A percentile compares a stretch with the other conserved stretches of the same genome.
Conservation (phyloP, 2,113 vertebrate species). For the Gavia stellata region DNA sequence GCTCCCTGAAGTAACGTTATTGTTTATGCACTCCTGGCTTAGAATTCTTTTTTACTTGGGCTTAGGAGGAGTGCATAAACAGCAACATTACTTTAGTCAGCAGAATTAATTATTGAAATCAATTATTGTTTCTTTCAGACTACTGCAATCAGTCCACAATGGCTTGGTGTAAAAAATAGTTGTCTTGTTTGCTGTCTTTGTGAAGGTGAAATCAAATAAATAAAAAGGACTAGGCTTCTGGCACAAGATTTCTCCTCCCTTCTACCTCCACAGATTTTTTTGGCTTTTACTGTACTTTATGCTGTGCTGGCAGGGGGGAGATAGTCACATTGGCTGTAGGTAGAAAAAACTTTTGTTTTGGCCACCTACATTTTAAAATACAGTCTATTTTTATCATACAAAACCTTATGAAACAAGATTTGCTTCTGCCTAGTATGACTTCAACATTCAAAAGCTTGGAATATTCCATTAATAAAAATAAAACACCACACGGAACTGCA, state of each 20-base stretch:
- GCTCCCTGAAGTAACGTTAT: conserved; percentile 71
- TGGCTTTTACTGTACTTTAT: background rate
- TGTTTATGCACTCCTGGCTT: conserved; percentile 67
- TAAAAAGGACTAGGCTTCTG: conserved; percentile 21
- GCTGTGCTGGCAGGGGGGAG: background rate
- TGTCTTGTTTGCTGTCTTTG: conserved; percentile 56
- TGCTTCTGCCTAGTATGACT: background rate
- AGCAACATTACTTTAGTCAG: conserved; percentile 59
- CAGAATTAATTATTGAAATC: conserved; percentile 80
- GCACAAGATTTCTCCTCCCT: background rate
- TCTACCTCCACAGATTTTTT: background rate
- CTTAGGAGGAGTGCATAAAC: conserved; percentile 45
- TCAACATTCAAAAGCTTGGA: background rate
- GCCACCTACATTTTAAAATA: background rate
- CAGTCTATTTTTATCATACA: background rate
- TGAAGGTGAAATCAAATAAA: conserved; percentile 52
- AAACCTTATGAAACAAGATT: background rate
- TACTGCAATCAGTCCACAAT: conserved; percentile 47
- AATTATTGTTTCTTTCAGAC: conserved; percentile 67
- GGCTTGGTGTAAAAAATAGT: conserved; percentile 45
- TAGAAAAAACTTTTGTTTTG: background rate
- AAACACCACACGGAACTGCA: background rate
- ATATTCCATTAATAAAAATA: too few relatives aligned
- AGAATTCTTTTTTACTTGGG: conserved; percentile 66
- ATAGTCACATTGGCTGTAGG: background rate